These are phyloP conservation scores for Channa maculata DNA, from an alignment of 2,113 vertebrate genomes.

Conservation along the genomic window DNA sequence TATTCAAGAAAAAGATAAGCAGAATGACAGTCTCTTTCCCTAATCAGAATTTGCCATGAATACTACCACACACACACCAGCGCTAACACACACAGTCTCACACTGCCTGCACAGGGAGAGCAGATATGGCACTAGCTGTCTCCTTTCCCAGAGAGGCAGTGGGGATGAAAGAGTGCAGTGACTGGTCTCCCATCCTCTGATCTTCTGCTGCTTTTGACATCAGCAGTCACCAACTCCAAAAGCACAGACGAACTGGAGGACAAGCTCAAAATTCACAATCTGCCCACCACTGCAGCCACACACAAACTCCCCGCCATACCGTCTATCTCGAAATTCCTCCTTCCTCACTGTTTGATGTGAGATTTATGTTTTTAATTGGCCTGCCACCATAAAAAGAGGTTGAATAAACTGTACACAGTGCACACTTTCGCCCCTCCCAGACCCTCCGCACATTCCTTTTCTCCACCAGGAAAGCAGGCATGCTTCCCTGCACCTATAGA, in stretches of 20 bases:
- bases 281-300: constrained; percentile 27
- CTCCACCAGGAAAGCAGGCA: constrained; percentile 19
- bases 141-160: constrained; percentile 48
- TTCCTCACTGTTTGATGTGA: constrained; percentile 14
- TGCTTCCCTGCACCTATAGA: constrained; percentile 45
- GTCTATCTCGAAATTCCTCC: constrained; percentile 13
- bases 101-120: constrained; percentile 22
- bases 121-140: constrained; percentile 56
- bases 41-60: constrained; percentile 57
- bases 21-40: constrained; percentile 40
- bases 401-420: constrained; percentile 14
- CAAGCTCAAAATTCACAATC: constrained; percentile 35
- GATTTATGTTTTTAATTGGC: constrained; percentile 51
- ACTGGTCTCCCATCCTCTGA: constrained; percentile 62
- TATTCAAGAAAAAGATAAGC: constrained; percentile 55
- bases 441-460: neutral
- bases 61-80: constrained; percentile 27
- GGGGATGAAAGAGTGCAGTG: constrained; percentile 63
- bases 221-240: constrained; percentile 54
- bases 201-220: constrained; percentile 70
- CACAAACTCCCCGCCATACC: constrained; percentile 18
- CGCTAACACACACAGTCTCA: constrained; percentile 1
- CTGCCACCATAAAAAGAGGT: constrained; percentile 46
- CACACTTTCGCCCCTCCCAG: constrained; percentile 10
- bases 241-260: constrained; percentile 31